These are phyloP conservation scores for Romanomermis culicivorax DNA, from an alignment of 2,888 invertebrate species.

Conservation along the genomic window DNA sequence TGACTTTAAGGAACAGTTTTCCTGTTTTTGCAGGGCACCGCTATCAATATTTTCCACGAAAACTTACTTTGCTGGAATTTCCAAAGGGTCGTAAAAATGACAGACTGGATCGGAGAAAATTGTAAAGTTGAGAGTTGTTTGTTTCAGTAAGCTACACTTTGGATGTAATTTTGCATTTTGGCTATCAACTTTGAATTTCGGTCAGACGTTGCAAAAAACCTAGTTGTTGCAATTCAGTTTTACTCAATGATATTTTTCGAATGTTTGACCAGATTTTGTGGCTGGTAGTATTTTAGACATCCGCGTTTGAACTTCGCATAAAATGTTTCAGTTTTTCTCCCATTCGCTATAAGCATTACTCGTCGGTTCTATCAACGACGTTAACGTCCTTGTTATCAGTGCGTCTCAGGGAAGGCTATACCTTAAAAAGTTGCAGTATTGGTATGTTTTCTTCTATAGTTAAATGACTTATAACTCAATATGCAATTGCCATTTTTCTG, in stretches of 20 bases:
- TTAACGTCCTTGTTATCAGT: slow-evolving; percentile 47
- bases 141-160: not conserved
- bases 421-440: slow-evolving; percentile 34
- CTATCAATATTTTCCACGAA: slow-evolving; percentile 41
- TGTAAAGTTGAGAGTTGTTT: not conserved
- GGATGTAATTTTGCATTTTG: too few relatives aligned
- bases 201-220: too few relatives aligned
- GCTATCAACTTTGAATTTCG: too few relatives aligned
- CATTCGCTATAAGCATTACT: not conserved
- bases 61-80: slow-evolving; percentile 43
- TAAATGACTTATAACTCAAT: not conserved
- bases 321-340: not conserved
- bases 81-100: slow-evolving; percentile 32
- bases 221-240: too few relatives aligned
- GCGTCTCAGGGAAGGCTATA: slow-evolving; percentile 52
- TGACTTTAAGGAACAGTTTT: too few relatives aligned
- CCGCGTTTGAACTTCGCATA: too few relatives aligned
- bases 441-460: not conserved
- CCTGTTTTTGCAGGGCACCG: too few relatives aligned
- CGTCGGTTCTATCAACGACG: slow-evolving; percentile 25
- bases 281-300: too few relatives aligned
- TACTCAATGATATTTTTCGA: too few relatives aligned
- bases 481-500: slow-evolving; percentile 9
- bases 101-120: not conserved
- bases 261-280: too few relatives aligned